Percentiles rank a stretch among this genome's conserved stretches.
Evolutionary conservation across 2,113 vertebrate species (phyloP).

Genomic region (Mionectes macconnelli): DNA sequence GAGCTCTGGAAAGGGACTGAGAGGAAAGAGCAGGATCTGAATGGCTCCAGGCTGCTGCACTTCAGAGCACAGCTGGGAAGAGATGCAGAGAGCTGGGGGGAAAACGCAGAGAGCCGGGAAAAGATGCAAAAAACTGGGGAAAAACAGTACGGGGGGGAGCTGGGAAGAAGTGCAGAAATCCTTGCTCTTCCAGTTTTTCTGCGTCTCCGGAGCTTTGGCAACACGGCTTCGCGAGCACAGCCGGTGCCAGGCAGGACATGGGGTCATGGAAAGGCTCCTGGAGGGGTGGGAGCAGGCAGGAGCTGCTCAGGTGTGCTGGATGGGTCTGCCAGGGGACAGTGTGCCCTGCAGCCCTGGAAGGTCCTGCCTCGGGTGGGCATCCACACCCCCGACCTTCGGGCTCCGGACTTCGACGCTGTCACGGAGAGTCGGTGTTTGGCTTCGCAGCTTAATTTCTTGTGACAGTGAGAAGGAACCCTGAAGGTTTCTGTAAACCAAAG

Average conservation of each 20-base stretch:
- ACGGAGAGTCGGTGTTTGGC: background rate
- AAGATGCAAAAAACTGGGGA: background rate
- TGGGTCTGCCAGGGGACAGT: background rate
- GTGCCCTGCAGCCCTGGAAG: background rate
- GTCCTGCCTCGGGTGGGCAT: background rate
- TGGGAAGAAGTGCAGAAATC: background rate
- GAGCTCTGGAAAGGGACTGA: rapidly evolving
- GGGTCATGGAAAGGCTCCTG: background rate
- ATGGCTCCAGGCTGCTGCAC: background rate
- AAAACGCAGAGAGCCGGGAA: background rate
- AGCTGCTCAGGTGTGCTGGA: background rate
- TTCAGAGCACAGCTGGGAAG: background rate
- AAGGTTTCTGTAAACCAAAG: constrained; percentile 1
- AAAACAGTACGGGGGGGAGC: no score
- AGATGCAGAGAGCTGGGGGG: background rate
- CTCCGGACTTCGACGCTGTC: rapidly evolving
- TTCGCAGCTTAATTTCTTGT: constrained; percentile 7
- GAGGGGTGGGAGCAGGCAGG: background rate
- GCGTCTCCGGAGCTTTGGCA: background rate
- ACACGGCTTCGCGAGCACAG: rapidly evolving
- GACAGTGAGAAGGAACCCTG: constrained; percentile 28
- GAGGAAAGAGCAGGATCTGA: background rate
- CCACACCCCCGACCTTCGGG: background rate
- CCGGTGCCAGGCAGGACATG: background rate
- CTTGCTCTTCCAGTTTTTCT: background rate